A percentile compares a stretch with the other conserved stretches of the same genome.
Conservation (phyloP, 2,888 invertebrate genomes). For the Pollenia amentaria region DNA sequence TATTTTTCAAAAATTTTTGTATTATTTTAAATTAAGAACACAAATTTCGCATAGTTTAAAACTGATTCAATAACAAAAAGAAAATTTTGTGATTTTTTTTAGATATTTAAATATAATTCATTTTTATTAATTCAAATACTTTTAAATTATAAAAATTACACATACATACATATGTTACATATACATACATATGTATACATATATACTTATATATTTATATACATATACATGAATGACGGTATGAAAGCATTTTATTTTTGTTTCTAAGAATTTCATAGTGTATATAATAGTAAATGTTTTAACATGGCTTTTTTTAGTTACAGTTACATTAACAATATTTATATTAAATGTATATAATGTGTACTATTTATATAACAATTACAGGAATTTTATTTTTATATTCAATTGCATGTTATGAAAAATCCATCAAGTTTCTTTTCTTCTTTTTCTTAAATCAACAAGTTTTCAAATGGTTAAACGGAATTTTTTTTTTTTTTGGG, state of each 20-base stretch:
- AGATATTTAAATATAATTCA: conserved; percentile 23
- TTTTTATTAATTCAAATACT: conserved; percentile 20
- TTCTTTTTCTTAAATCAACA: no score
- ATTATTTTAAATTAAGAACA: no score
- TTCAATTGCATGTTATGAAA: conserved; percentile 13
- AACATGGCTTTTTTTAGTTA: conserved; percentile 44
- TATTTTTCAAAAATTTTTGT: no score
- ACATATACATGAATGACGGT: conserved; percentile 32
- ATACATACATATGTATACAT: conserved; percentile 6
- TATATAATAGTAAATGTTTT: conserved; percentile 16
- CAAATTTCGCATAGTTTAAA: no score
- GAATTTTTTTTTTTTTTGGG: no score
- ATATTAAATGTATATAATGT: conserved; percentile 22
- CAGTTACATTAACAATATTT: conserved; percentile 45
- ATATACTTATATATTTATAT: conserved; percentile 10
- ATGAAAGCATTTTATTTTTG: conserved; percentile 33
- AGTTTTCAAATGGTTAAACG: no score
- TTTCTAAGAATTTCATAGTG: not conserved
- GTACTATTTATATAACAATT: conserved; percentile 36
- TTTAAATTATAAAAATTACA: conserved; percentile 34
- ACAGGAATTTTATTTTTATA: conserved; percentile 7
- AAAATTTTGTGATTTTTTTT: no score
- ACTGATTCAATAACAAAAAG: no score
- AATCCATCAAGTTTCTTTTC: not conserved
- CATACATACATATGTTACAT: conserved; percentile 15